Evolutionary conservation across 2,113 vertebrate genomes (phyloP), one percentile per base, ranked within the genome.

Genomic region (Tinamus guttatus): DNA sequence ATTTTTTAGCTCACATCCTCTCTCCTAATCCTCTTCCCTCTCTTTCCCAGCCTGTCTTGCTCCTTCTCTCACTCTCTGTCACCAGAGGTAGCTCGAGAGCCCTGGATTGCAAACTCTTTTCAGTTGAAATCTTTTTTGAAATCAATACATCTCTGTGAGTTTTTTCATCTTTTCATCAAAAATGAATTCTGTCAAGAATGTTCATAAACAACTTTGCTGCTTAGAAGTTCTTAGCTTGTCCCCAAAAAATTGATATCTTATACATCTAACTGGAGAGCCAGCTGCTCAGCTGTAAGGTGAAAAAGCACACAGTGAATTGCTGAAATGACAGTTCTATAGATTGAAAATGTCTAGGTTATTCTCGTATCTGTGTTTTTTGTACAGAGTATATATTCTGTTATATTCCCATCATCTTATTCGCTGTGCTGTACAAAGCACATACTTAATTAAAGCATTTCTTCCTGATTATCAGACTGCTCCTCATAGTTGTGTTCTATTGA

Each of bases 71-170:
- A 38, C 12, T 49, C 51, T 67, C 34, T 62, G 84, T 94, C 81
- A 88, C 73, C 85, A 94, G 90, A 92, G 85, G 85, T 79, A 91
- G 80, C 69, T 68, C 52, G 62, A 86, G 93, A 89, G 52, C 88
- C 73, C 88, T 47, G 75, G 41, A 81, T 79, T 27, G 28, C n/a
- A 36, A 58, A 76, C 4, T 3, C 5, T 89, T 45, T 54, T 54
- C 40, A 43, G 43, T 1, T 60, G 32, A 54, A 5, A 4, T 22
- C 47, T 62, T 40, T 79, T 71, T 36, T 36, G 0, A 13, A 59
- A 75, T 84, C 36, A 25, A 8, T 88, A 21, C 4, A 76, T 32
- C 9, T 62, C 58, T 30, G 5, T 45, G 49, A 21, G 9, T 52
- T 56, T 51, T 51, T 81, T 70, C 74, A 17, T 47, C 7, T 84